phyloP scores from a whole-genome alignment of 2,797 vertebrate genomes.

The Tolypeutes matacus region DNA sequence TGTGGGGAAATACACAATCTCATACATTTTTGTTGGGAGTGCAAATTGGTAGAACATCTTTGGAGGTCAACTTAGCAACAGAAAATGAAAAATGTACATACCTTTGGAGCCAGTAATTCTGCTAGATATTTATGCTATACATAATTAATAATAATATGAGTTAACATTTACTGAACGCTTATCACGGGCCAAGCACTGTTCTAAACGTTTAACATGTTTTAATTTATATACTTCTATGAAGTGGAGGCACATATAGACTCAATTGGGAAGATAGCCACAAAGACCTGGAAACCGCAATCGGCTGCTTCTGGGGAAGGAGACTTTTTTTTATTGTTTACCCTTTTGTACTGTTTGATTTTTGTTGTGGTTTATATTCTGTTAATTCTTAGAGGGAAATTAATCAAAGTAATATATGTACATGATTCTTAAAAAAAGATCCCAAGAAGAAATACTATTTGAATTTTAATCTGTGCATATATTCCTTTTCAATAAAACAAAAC shows the following conservation, averaged over 20 bases:
- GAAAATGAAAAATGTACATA: neutral
- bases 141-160: neutral
- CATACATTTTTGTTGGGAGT: neutral
- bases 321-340: neutral
- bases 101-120: neutral
- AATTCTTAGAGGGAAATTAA: neutral
- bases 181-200: neutral
- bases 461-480: constrained; percentile 22
- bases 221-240: neutral
- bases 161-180: neutral
- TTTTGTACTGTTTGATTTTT: constrained; percentile 6
- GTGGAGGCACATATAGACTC: neutral
- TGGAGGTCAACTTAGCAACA: neutral
- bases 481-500: constrained; percentile 14
- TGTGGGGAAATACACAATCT: neutral
- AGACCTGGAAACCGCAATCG: neutral
- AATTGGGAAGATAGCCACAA: neutral
- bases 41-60: neutral
- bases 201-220: neutral
- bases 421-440: neutral
- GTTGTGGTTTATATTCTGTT: neutral
- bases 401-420: neutral
- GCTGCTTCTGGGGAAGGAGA: neutral
- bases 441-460: neutral
- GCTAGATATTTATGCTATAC: neutral